Evolutionary conservation across 1,140 invertebrate genomes (phyloP).

Genomic region (Aphaenogaster rudis): DNA sequence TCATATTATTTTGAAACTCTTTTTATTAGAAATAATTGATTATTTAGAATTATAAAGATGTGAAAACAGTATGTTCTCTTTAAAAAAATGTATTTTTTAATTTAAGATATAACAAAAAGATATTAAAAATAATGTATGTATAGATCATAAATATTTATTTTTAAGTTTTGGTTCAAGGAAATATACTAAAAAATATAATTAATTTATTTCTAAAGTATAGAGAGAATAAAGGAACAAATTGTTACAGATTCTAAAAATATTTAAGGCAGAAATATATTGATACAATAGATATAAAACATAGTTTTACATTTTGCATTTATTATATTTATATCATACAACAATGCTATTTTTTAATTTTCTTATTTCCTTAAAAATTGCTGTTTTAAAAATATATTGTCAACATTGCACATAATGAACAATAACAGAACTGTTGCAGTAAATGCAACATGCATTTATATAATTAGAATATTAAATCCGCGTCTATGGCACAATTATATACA

Average conservation of each 20-base stretch:
- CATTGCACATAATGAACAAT: not conserved
- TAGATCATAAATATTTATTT: not conserved
- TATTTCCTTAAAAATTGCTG: not conserved
- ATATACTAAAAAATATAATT: not conserved
- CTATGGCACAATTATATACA: conserved; percentile 35
- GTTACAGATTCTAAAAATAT: not conserved
- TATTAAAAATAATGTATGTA: conserved; percentile 22
- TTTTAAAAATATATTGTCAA: conserved; percentile 10
- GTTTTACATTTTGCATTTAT: conserved; percentile 2
- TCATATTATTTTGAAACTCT: not conserved
- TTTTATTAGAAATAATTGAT: conserved; percentile 1
- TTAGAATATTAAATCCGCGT: not conserved
- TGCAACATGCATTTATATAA: conserved; percentile 5
- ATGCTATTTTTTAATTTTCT: not conserved
- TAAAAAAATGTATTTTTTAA: conserved; percentile 12
- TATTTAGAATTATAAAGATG: not conserved
- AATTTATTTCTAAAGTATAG: not conserved
- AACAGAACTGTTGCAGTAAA: not conserved
- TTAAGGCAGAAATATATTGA: conserved; percentile 16
- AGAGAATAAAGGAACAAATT: not conserved
- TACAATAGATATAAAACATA: conserved; percentile 6
- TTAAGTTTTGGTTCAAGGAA: not conserved
- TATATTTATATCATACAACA: conserved; percentile 17
- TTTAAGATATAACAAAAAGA: not conserved
- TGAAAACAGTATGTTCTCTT: not conserved